Evolutionary conservation across 2,797 vertebrate genomes (phyloP).

Genomic region (Crypturellus tataupa): DNA sequence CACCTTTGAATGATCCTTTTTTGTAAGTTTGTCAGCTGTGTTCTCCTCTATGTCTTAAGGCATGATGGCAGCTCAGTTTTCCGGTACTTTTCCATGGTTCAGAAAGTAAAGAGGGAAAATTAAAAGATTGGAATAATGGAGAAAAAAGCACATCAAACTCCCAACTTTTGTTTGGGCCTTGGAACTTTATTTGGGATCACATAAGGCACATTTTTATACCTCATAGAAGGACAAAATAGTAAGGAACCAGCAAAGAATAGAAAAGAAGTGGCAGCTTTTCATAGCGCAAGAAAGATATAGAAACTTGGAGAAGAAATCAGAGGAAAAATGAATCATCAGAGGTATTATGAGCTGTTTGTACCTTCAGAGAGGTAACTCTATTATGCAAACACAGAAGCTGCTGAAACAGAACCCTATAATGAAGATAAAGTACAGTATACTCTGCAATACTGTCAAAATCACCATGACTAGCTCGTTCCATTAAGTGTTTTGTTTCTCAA

Average conservation of each 20-base stretch:
- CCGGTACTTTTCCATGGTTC: background rate
- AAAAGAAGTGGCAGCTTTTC: background rate
- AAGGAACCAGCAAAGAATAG: background rate
- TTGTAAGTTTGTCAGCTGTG: background rate
- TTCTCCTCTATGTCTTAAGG: background rate
- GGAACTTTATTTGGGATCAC: background rate
- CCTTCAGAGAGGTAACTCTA: background rate
- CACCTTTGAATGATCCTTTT: background rate
- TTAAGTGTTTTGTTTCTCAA: background rate
- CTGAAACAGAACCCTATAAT: background rate
- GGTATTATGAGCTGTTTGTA: background rate
- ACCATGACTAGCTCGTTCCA: background rate
- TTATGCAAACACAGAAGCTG: background rate
- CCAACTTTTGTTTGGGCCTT: background rate
- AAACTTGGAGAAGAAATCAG: background rate
- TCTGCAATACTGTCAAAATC: background rate
- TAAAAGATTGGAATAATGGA: background rate
- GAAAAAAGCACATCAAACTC: background rate
- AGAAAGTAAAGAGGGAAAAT: background rate
- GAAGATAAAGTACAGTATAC: accelerated
- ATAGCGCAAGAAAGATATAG: background rate
- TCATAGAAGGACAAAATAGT: background rate
- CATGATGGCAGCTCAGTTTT: background rate
- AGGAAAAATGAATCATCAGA: background rate
- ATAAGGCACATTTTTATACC: background rate